Conservation (phyloP, 2,113 vertebrate genomes). For the Spheniscus mendiculus region DNA sequence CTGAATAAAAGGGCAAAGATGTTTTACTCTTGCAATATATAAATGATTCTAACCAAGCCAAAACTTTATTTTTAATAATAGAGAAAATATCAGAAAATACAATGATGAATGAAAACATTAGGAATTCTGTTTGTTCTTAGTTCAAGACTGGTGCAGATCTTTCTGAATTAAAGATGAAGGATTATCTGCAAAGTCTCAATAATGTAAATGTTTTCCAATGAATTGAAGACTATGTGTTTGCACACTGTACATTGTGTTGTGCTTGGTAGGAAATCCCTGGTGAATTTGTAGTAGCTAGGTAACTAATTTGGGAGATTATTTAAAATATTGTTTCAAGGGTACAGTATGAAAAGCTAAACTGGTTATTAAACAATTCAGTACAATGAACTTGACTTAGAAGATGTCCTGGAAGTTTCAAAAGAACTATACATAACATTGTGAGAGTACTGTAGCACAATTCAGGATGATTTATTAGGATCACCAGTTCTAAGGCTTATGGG, state of each 20-base stretch:
- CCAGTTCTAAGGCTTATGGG: constrained; percentile 19
- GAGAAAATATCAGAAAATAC: neutral
- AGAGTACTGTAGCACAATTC: neutral
- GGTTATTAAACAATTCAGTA: neutral
- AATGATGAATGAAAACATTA: neutral
- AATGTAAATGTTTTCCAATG: neutral
- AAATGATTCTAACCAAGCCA: fast-evolving
- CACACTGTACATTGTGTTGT: neutral
- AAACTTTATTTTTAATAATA: neutral
- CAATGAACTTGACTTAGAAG: constrained; percentile 1
- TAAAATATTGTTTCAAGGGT: neutral
- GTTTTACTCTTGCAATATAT: neutral
- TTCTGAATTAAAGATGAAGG: neutral
- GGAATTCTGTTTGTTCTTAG: neutral
- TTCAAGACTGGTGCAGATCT: neutral
- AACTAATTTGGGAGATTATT: neutral
- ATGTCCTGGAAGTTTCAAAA: neutral
- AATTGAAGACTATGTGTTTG: neutral
- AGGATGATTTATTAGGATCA: constrained; percentile 63
- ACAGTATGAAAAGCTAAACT: neutral
- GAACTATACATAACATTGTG: constrained; percentile 3
- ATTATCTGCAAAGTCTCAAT: neutral
- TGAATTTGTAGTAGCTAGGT: neutral
- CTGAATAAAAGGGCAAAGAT: neutral
- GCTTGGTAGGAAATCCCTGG: neutral